Evolutionary conservation across 2,888 invertebrate species (phyloP), one percentile per base, ranked within the genome.

Genomic region (Anagyrus pseudococci): DNA sequence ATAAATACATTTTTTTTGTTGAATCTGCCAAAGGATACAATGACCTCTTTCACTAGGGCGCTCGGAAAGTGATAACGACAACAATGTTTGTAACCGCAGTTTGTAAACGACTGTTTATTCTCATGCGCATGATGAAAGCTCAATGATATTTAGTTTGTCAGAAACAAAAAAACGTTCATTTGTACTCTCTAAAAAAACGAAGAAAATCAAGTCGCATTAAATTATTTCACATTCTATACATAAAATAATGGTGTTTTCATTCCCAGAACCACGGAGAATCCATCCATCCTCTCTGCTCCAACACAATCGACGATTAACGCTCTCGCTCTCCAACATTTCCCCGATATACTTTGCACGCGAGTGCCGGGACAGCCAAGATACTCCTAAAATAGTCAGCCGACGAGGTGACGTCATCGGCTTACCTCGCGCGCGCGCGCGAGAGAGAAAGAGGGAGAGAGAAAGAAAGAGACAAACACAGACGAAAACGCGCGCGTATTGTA

Each of bases 331-430:
- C 66, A 66, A n/a, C n/a, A n/a, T n/a, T 65, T 58, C 55, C 64
- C 66, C 70, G 69, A 68, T 69, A 66, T 69, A 71, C 68, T 67
- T 61, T 65, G 58, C 64, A 56, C 25, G 22, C 2, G 20, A 52
- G 40, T 19, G 53, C 23, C 66, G 66, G 57, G 62, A 56, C 58
- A 63, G 37, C 55, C 71, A 74, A 72, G 74, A 72, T 76, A 72
- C 73, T 77, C 79, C 76, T 76, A 80, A 80, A 80, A 80, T 80
- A 80, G 78, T 72, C 71, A 73, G 73, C 72, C 59, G 66, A 73
- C 68, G 66, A 59, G 67, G 63, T 79, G 79, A 78, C 77, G 77
- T 77, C 78, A 78, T 71, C 70, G 70, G 62, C 68, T 70, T 73
- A 73, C 71, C 71, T 73, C 71, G 68, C 55, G 50, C 29, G 37